A percentile compares a stretch with the other conserved stretches of the same genome.
These are phyloP conservation scores for Lacerta agilis DNA, from an alignment of 2,797 vertebrate species.

Conservation along the genomic window DNA sequence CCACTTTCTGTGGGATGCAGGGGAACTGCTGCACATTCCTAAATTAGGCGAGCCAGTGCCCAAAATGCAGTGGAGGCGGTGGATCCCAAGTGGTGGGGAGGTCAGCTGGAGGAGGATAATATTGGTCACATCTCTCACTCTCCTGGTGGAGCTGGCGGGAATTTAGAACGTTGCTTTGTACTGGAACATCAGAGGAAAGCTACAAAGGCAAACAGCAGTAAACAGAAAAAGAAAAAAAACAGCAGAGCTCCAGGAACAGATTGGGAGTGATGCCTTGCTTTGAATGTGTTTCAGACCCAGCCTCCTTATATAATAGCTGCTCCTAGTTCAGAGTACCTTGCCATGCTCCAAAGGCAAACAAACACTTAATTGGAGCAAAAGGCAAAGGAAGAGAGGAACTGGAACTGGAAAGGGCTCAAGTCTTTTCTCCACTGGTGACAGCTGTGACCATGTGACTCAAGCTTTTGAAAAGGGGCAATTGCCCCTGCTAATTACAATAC, in stretches of 20 bases:
- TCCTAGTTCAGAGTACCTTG: neutral
- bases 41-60: neutral
- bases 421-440: neutral
- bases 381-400: no score
- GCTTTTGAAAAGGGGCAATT: neutral
- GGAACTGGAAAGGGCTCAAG: neutral
- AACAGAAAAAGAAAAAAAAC: neutral
- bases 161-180: neutral
- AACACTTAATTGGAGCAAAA: neutral
- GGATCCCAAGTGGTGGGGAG: neutral
- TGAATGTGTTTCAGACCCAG: neutral
- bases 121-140: neutral
- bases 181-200: neutral
- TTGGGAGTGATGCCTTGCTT: neutral
- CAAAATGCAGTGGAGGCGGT: neutral
- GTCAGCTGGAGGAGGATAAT: constrained; percentile 6
- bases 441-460: neutral
- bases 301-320: neutral
- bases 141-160: neutral
- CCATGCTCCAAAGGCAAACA: neutral
- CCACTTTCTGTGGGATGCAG: neutral
- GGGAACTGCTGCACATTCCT: neutral
- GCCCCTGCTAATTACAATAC: neutral
- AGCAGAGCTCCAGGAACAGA: neutral
- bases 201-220: neutral